phyloP scores from a whole-genome alignment of 2,113 vertebrate genomes.

The Phrynosoma platyrhinos region DNA sequence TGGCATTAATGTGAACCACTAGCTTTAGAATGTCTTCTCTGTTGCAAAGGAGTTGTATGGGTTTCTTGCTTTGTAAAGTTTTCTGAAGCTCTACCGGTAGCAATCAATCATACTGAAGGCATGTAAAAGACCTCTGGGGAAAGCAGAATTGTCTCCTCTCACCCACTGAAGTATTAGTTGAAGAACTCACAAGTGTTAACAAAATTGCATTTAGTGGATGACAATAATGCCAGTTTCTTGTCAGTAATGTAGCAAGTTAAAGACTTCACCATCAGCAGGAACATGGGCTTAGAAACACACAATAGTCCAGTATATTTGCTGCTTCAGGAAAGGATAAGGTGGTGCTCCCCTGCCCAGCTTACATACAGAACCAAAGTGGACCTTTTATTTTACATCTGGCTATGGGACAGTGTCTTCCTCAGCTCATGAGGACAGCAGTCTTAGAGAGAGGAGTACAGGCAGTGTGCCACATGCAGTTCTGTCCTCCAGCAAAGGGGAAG shows the following conservation, averaged over 20 bases:
- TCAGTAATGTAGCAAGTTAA: not conserved
- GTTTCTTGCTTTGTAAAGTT: not conserved
- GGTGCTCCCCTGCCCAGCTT: no score
- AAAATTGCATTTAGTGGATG: constrained; percentile 9
- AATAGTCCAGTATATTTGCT: no score
- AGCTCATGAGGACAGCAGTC: not conserved
- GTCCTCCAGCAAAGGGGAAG: no score
- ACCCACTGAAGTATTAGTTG: constrained; percentile 10
- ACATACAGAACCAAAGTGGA: no score
- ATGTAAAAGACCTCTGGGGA: not conserved
- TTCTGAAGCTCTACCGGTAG: not conserved
- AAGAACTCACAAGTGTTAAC: constrained; percentile 19
- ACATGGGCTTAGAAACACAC: not conserved
- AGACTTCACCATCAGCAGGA: not conserved
- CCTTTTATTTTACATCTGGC: no score
- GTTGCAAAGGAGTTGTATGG: not conserved
- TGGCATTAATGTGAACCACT: constrained; percentile 1
- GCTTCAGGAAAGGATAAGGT: not conserved
- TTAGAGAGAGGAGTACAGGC: no score
- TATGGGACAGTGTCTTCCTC: no score
- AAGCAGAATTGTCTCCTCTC: constrained; percentile 11
- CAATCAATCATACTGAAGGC: not conserved
- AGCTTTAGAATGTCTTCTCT: not conserved
- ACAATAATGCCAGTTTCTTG: not conserved
- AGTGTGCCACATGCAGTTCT: no score